Evolutionary conservation across 2,888 invertebrate genomes (phyloP).

Genomic region (Julus scanicus): DNA sequence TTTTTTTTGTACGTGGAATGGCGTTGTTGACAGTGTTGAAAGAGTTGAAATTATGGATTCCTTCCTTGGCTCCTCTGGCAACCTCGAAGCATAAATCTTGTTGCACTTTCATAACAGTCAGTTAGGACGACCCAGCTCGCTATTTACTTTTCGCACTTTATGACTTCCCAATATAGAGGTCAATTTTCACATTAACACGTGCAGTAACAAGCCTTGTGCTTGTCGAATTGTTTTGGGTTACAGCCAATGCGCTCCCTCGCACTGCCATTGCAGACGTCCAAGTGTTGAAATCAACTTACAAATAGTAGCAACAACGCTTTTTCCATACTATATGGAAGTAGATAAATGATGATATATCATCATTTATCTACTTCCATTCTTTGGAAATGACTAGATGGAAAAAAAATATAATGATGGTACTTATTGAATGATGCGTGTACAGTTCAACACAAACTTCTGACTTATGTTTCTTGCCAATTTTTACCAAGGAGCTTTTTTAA

Average conservation of each 20-base stretch:
- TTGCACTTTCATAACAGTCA: neutral
- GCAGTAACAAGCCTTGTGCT: neutral
- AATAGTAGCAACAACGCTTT: neutral
- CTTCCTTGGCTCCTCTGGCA: neutral
- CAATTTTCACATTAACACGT: neutral
- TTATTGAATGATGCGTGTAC: neutral
- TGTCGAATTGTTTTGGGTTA: neutral
- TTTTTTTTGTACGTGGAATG: neutral
- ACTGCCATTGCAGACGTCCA: neutral
- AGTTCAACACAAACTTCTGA: neutral
- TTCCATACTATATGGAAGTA: neutral
- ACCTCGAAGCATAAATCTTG: neutral
- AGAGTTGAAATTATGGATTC: neutral
- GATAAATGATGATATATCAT: neutral
- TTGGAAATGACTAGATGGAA: neutral
- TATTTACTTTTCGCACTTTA: neutral
- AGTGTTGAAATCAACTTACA: neutral
- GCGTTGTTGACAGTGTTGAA: neutral
- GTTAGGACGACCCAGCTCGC: neutral
- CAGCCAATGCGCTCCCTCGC: neutral
- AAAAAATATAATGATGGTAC: neutral
- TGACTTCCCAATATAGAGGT: neutral
- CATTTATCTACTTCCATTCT: neutral
- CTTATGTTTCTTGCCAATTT: too few relatives aligned
- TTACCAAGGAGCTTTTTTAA: too few relatives aligned